A percentile compares a stretch with the other conserved stretches of the same genome.
phyloP scores from a whole-genome alignment of 2,888 invertebrate genomes.

The Kuschelorhynchus macadamiae region DNA sequence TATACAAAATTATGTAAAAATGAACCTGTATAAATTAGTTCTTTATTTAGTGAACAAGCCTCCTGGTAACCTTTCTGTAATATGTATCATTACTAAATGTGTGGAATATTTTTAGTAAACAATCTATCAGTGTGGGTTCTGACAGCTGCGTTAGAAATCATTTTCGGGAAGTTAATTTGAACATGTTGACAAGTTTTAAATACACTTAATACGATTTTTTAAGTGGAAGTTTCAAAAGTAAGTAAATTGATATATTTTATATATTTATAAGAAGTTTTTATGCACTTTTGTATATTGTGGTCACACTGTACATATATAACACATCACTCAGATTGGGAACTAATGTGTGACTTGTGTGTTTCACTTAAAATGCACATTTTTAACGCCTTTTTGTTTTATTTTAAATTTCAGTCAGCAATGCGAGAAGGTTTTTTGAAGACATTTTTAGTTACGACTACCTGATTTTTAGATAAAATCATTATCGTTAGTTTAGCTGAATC shows the following conservation, averaged over 20 bases:
- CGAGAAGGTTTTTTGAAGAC: slow-evolving; percentile 15
- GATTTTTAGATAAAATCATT: slow-evolving; percentile 5
- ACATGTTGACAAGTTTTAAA: too few relatives aligned
- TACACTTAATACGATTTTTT: too few relatives aligned
- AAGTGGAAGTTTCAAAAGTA: too few relatives aligned
- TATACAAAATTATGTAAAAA: background rate
- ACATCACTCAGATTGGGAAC: background rate
- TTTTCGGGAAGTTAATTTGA: too few relatives aligned
- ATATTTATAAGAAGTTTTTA: background rate
- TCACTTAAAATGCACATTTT: slow-evolving; percentile 9
- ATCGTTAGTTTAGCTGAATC: background rate
- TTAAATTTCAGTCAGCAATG: slow-evolving; percentile 19
- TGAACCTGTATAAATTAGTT: too few relatives aligned
- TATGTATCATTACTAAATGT: too few relatives aligned
- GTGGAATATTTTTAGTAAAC: too few relatives aligned
- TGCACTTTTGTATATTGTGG: background rate
- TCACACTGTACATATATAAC: slow-evolving; percentile 17
- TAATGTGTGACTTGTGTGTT: background rate
- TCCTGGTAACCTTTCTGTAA: too few relatives aligned
- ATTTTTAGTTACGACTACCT: slow-evolving; percentile 12
- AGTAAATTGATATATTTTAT: background rate
- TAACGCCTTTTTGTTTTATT: slow-evolving; percentile 13
- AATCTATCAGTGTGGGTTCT: too few relatives aligned
- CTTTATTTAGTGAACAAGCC: too few relatives aligned
- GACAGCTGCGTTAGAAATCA: too few relatives aligned